Base-by-base conservation (phyloP, 2,888 invertebrate genomes). In the Syrista parreyssii region DNA sequence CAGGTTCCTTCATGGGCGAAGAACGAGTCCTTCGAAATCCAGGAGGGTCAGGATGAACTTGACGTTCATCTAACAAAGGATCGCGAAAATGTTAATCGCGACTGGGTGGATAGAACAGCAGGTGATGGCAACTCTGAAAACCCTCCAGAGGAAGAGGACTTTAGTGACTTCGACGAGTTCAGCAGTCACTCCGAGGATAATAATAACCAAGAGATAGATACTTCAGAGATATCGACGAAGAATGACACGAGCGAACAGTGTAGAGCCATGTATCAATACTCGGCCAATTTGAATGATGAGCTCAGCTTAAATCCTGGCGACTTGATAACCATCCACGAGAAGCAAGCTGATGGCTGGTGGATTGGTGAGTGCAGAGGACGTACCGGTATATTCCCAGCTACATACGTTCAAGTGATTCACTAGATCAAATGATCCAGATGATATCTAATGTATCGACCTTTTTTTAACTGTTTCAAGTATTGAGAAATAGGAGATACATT, bases 321-420 rank as follows among this genome's bases (percentile, higher is more conserved):
- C 91, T 92, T 97, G 74, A 96, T 98, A 85, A 96, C 95, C 85
- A 96, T 98, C 68, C 97, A 97, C 90, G 95, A 96, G 86, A 98
- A 98, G 89, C 97, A 97, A 91, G 96, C 96, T 55, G 97, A 98
- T 88, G 98, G 97, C 68, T 98, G 98, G 98, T 98, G 98, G 98
- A 94, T 97, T 79, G 98, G 98, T 4, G 97, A 98, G 86, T 93
- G 97, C 78, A 95, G 95, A 87, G 97, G 98, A 72, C 94, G 94
- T 81, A 95, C 96, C 81, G 98, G 98, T 35, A 97, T 98, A 85
- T 98, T 98, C 89, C 98, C 98, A 0, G 98, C 98, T 0, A 98
- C 98, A 0, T 98, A 98, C 89, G 98, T 98, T 12, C 96, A 98
- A 92, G 95, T 97, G 91, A 94, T 96, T 82, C 92, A 88, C 85